These are phyloP conservation scores for Gallinago paraguaiae DNA, from an alignment of 2,113 vertebrate genomes.

Conservation along the genomic window DNA sequence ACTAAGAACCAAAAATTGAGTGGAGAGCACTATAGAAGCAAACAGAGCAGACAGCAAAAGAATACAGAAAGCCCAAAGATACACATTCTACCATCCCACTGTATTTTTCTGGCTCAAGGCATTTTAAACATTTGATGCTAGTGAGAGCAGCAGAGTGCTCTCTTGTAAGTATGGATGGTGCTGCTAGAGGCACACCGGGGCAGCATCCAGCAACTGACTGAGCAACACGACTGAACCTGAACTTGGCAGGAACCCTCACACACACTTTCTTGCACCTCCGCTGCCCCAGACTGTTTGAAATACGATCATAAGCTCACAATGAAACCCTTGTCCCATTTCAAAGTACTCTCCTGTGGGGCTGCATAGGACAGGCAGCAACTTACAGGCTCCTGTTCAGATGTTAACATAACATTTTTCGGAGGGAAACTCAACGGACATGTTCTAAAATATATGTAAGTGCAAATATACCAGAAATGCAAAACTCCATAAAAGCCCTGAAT, in stretches of 20 bases:
- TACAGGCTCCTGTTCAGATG: background rate
- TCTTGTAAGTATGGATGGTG: background rate
- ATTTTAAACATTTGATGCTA: background rate
- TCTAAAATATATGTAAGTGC: background rate
- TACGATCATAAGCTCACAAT: background rate
- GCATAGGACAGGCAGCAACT: background rate
- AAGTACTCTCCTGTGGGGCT: background rate
- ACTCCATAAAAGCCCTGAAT: background rate
- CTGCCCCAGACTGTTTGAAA: slow-evolving; percentile 21
- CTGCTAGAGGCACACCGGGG: accelerated
- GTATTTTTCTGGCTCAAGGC: background rate
- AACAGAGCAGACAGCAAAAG: background rate
- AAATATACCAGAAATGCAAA: background rate
- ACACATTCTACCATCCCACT: background rate
- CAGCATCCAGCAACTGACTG: background rate
- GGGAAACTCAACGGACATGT: background rate
- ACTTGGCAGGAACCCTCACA: background rate
- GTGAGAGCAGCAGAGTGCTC: background rate
- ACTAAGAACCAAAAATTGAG: background rate
- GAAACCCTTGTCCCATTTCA: background rate
- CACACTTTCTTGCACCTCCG: background rate
- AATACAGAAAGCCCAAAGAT: background rate
- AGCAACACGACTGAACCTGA: background rate
- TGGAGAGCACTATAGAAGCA: background rate
- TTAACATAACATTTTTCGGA: background rate